Base-by-base conservation (phyloP, 2,888 invertebrate species). In the Linnaemya vulpina region DNA sequence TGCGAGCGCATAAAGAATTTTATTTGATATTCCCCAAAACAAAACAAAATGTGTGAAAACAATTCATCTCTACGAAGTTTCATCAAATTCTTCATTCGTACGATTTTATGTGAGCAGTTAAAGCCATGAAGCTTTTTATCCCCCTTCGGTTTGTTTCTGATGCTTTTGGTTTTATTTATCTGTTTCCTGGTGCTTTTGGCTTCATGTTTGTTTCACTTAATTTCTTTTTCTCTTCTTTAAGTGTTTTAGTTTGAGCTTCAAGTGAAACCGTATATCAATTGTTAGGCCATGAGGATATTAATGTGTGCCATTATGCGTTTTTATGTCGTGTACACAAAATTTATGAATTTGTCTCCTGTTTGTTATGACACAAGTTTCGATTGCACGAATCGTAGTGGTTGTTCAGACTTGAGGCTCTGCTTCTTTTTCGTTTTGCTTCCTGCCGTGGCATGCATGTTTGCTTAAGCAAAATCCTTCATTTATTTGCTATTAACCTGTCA, bases 401-500 rank as follows among this genome's bases (percentile, higher is more conserved):
- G 30, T 67, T 49, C n/a, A 22, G 38, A 38, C 49, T 58, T 80
- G 58, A 43, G 51, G 76, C 60, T n/a, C 78, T n/a, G 58, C 58
- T 60, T 67, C 71, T 60, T 67, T 71, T 13, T 71, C 22, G 4
- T 11, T 30, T 30, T 30, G 3, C 30, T 30, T 30, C 30, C 30
- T 30, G 30, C 5, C 30, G 20, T 25, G 9, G n/a, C 17, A 1
- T 63, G 40, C 38, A 22, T 58, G 35, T 49, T 13, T 60, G 35
- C 38, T 22, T 25, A 17, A 60, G 25, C 7, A 71, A 71, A 78
- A 89, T 70, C 88, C 90, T 91, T 89, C 91, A 90, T 89, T 91
- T 91, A 90, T 90, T 90, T 90, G 89, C 90, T 91, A 90, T 90
- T 90, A 90, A 91, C 90, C 91, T 91, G 91, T 90, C 91, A 90